Evolutionary conservation across 1,140 invertebrate species (phyloP).

Genomic region (Leptopilina boulardi): DNA sequence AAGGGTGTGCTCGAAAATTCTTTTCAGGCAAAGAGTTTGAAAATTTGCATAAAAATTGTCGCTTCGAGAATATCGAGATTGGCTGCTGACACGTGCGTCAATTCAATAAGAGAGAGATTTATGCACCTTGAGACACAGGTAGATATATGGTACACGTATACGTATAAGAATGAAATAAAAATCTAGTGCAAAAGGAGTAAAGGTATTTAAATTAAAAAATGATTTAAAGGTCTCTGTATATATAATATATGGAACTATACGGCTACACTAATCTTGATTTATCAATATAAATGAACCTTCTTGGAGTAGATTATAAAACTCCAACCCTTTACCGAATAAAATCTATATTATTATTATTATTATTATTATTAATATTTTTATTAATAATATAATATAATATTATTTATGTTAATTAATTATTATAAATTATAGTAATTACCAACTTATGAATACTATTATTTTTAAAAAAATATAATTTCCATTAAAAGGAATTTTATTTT

Average conservation of each 20-base stretch:
- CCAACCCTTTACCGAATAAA: too few relatives aligned
- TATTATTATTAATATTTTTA: too few relatives aligned
- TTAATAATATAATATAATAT: too few relatives aligned
- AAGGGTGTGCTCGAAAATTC: background rate
- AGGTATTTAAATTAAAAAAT: background rate
- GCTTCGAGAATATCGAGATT: constrained; percentile 32
- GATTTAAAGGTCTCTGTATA: background rate
- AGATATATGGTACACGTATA: too few relatives aligned
- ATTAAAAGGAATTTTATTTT: too few relatives aligned
- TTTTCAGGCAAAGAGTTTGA: background rate
- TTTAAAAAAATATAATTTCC: too few relatives aligned
- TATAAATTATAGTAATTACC: too few relatives aligned
- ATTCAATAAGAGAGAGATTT: background rate
- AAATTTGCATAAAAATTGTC: constrained; percentile 10
- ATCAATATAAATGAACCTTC: background rate
- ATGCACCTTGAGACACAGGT: background rate
- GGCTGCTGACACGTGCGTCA: constrained; percentile 23
- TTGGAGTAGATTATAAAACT: background rate
- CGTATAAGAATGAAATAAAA: constrained; percentile 2
- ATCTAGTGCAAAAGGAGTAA: background rate
- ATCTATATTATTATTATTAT: too few relatives aligned
- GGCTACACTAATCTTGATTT: constrained; percentile 1
- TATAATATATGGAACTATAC: too few relatives aligned
- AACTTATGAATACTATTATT: too few relatives aligned
- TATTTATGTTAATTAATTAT: too few relatives aligned